These are phyloP conservation scores for Platichthys stellatus DNA, from an alignment of 2,113 vertebrate genomes.

Conservation along the genomic window DNA sequence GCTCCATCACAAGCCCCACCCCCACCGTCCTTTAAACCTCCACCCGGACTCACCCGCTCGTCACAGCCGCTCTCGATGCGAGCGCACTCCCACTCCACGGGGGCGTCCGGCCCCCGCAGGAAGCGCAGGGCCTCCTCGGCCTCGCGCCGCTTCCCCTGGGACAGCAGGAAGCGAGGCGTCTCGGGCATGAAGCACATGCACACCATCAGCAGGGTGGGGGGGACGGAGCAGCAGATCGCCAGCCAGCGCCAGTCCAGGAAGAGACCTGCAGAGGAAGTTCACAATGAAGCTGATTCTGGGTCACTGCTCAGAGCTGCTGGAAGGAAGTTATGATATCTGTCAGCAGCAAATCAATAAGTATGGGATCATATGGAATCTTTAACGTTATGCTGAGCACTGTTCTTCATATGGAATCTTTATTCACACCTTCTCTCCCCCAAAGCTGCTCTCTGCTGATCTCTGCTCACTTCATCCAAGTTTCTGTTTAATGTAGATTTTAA, in stretches of 20 bases:
- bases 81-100: conserved; percentile 84
- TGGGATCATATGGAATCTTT: too few relatives aligned
- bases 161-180: conserved; percentile 89
- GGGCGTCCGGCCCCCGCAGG: conserved; percentile 85
- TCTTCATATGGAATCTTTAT: too few relatives aligned
- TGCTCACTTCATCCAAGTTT: too few relatives aligned
- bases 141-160: conserved; percentile 80
- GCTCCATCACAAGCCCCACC: too few relatives aligned
- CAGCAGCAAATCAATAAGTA: too few relatives aligned
- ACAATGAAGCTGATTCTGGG: neutral
- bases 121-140: conserved; percentile 86
- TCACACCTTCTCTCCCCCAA: too few relatives aligned
- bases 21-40: neutral
- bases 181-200: conserved; percentile 93
- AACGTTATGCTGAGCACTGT: too few relatives aligned
- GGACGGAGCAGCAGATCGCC: conserved; percentile 86
- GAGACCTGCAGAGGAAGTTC: conserved; percentile 57
- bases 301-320: too few relatives aligned
- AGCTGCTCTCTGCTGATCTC: too few relatives aligned
- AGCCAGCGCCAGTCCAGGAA: conserved; percentile 91
- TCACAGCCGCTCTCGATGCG: conserved; percentile 79
- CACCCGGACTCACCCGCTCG: conserved; percentile 80
- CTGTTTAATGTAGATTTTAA: too few relatives aligned
- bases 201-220: conserved; percentile 86
- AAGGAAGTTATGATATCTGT: too few relatives aligned